Evolutionary conservation across 1,140 invertebrate genomes (phyloP).

Genomic region (Rhizoglyphus robini): DNA sequence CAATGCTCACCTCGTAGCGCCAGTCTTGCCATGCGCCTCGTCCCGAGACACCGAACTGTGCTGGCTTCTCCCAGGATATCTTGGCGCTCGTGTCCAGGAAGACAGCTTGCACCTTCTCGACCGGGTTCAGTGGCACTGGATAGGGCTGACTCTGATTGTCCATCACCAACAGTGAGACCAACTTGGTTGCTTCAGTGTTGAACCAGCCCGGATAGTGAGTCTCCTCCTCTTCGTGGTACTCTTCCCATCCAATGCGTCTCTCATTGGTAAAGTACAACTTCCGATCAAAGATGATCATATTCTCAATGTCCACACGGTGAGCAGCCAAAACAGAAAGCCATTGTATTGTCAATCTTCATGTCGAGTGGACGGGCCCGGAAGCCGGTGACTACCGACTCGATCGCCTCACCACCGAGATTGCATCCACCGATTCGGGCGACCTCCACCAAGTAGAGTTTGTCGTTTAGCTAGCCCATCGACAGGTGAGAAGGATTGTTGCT

Average conservation of each 20-base stretch:
- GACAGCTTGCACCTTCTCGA: conserved; percentile 57
- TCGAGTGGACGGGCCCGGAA: conserved; percentile 50
- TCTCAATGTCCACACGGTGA: conserved; percentile 47
- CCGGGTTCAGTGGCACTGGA: conserved; percentile 52
- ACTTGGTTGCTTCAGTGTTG: background rate
- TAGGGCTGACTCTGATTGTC: conserved; percentile 13
- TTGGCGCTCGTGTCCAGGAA: conserved; percentile 50
- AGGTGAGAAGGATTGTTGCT: conserved; percentile 47
- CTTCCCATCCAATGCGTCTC: conserved; percentile 51
- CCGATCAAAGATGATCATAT: conserved; percentile 55
- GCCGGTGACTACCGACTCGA: conserved; percentile 50
- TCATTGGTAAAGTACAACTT: conserved; percentile 73
- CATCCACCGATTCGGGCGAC: conserved; percentile 47
- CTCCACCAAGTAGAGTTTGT: conserved; percentile 59
- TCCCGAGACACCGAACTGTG: conserved; percentile 49
- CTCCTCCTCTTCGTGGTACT: conserved; percentile 41
- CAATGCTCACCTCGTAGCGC: conserved; percentile 63
- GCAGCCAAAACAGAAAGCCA: conserved; percentile 43
- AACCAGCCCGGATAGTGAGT: conserved; percentile 45
- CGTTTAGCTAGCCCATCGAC: conserved; percentile 73
- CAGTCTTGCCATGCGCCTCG: conserved; percentile 63
- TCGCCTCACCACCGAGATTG: conserved; percentile 49
- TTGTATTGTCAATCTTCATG: conserved; percentile 78
- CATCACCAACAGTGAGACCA: conserved; percentile 11
- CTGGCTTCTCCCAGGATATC: conserved; percentile 60